Base-by-base conservation (phyloP, 1,140 invertebrate genomes). In the Diorhabda sublineata region DNA sequence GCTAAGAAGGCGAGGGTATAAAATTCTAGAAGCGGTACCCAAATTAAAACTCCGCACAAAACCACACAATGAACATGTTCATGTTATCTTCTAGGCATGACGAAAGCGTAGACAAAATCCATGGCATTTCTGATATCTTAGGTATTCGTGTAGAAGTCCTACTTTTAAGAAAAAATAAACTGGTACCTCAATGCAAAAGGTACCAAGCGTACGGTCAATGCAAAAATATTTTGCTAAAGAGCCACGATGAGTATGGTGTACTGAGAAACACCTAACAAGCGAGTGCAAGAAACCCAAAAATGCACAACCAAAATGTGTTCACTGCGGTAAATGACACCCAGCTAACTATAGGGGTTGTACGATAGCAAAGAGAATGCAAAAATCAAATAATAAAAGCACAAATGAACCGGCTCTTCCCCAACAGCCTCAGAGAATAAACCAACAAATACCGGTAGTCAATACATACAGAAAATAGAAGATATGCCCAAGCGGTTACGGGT, bases 321-420 rank as follows among this genome's bases (percentile, higher is more conserved):
- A 26, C 26, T 26, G 26, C 26, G 26, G 26, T 26, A 26, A 26
- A n/a, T n/a, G n/a, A 26, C 79, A 81, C 58, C 75, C 78, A 56
- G 77, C 77, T 11, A 81, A 76, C 62, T 80, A 79, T n/a, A 76
- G 71, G 71, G 74, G 77, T 0, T 79, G 77, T 62, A 26, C 7
- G 26, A 68, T 79, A 9, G 72, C 79, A 67, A 63, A 77, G 65
- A 65, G 77, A 63, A 5, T 77, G 6, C 58, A 59, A 58, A 69
- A 69, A 61, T 42, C n/a, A 26, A 69, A 45, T 1, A 42, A 69
- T n/a, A 69, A 69, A 43, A 9, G 42, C 6, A 59, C 47, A 41
- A 63, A 67, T 2, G 63, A 67, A 61, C 0, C 66, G 5, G 26
- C 5, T 5, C 26, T 60, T 9, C 58, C 58, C 5, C 8, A 60